Evolutionary conservation across 2,888 invertebrate genomes (phyloP).

Genomic region (Diarsia rubi): DNA sequence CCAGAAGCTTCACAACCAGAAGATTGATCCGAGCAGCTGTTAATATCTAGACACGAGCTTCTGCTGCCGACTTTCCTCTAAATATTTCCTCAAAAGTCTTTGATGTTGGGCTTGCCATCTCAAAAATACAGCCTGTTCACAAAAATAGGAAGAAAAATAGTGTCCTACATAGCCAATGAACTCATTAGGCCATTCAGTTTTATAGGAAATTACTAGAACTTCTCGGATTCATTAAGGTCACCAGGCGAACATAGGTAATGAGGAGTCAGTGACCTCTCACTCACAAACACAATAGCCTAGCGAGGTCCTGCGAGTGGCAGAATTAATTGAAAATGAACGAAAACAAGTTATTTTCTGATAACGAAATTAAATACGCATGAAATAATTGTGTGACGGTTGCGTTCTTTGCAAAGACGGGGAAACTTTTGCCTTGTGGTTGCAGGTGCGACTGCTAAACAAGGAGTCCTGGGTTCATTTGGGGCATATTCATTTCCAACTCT

Average conservation of each 20-base stretch:
- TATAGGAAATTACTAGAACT: background rate
- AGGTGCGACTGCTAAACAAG: too few relatives aligned
- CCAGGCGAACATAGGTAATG: slow-evolving; percentile 25
- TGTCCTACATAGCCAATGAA: background rate
- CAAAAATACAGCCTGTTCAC: background rate
- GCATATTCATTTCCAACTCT: too few relatives aligned
- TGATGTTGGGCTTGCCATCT: background rate
- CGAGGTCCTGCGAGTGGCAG: slow-evolving; percentile 18
- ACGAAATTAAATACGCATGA: slow-evolving; percentile 27
- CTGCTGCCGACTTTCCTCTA: too few relatives aligned
- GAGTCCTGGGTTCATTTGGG: too few relatives aligned
- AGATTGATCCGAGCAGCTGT: too few relatives aligned
- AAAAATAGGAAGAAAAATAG: background rate
- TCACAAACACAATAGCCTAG: slow-evolving; percentile 28
- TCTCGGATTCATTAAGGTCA: slow-evolving; percentile 26
- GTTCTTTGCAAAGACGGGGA: background rate
- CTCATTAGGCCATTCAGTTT: background rate
- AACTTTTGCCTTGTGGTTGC: too few relatives aligned
- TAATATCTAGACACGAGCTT: too few relatives aligned
- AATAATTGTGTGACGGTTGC: background rate
- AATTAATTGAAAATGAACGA: slow-evolving; percentile 44
- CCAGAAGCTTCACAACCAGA: too few relatives aligned
- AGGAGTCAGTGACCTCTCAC: slow-evolving; percentile 36
- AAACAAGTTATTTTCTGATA: slow-evolving; percentile 36
- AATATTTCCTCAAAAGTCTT: background rate